Evolutionary conservation across 2,888 invertebrate genomes (phyloP).

Genomic region (Cantharis nigra): DNA sequence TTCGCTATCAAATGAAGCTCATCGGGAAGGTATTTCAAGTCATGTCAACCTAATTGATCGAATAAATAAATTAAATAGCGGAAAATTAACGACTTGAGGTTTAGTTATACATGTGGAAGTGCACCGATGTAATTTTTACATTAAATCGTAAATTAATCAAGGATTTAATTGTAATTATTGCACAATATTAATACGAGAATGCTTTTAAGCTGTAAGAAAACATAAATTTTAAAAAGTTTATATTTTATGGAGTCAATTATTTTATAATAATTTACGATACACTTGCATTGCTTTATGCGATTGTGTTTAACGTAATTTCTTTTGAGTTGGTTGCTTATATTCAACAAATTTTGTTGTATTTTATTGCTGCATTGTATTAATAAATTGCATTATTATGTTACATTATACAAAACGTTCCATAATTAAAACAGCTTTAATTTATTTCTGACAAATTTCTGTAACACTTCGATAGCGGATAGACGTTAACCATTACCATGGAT

Average conservation of each 20-base stretch:
- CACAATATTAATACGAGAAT: background rate
- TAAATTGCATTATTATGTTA: background rate
- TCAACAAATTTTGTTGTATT: background rate
- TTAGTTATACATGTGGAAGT: background rate
- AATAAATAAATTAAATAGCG: background rate
- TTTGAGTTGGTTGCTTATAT: background rate
- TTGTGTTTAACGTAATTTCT: background rate
- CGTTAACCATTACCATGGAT: too few relatives aligned
- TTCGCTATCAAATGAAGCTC: background rate
- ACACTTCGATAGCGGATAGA: background rate
- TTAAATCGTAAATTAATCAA: background rate
- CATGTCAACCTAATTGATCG: background rate
- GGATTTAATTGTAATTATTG: background rate
- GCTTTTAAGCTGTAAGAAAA: background rate
- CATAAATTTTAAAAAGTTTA: background rate
- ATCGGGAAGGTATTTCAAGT: background rate
- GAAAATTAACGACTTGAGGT: background rate
- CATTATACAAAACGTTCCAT: background rate
- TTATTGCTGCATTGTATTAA: background rate
- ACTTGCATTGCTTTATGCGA: background rate
- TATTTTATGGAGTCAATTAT: background rate
- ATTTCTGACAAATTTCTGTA: background rate
- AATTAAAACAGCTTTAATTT: background rate
- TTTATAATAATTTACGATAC: background rate
- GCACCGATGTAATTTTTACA: background rate